These are phyloP conservation scores for Thecocarcelia acutangulata DNA, from an alignment of 2,888 invertebrate species.

Conservation along the genomic window DNA sequence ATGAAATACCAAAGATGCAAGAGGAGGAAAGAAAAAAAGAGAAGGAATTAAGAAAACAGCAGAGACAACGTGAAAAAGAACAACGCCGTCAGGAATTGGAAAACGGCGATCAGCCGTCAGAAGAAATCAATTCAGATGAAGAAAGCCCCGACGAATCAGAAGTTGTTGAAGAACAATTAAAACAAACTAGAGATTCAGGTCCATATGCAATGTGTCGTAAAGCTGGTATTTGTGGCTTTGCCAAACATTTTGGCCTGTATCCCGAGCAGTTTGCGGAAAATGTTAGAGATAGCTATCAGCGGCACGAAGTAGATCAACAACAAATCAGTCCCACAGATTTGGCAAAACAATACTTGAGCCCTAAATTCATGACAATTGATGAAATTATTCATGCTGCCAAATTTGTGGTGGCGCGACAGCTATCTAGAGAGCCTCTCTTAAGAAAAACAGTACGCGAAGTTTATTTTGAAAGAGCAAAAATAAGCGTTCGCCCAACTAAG, in stretches of 20 bases:
- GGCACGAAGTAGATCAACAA: slow-evolving; percentile 97
- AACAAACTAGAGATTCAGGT: slow-evolving; percentile 93
- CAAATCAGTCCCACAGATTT: slow-evolving; percentile 91
- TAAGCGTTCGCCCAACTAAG: slow-evolving; percentile 91
- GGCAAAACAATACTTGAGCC: slow-evolving; percentile 89
- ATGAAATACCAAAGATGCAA: slow-evolving; percentile 92
- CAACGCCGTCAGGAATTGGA: slow-evolving; percentile 72
- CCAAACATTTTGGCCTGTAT: slow-evolving; percentile 94
- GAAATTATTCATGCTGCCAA: slow-evolving; percentile 95
- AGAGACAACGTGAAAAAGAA: slow-evolving; percentile 81
- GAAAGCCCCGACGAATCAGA: slow-evolving; percentile 85
- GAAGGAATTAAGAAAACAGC: slow-evolving; percentile 85
- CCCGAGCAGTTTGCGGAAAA: slow-evolving; percentile 98
- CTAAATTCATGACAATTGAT: slow-evolving; percentile 86
- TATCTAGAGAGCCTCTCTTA: slow-evolving; percentile 94
- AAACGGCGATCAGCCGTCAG: slow-evolving; percentile 81
- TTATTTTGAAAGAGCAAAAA: slow-evolving; percentile 92
- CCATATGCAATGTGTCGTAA: slow-evolving; percentile 93
- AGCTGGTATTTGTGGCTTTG: slow-evolving; percentile 92
- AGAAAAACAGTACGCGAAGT: slow-evolving; percentile 92
- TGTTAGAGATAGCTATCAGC: slow-evolving; percentile 95
- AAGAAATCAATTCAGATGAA: slow-evolving; percentile 84
- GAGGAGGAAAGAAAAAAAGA: slow-evolving; percentile 87
- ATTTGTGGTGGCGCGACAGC: slow-evolving; percentile 96
- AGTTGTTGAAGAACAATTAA: slow-evolving; percentile 85